Percentiles rank a stretch among this genome's conserved stretches.
Conservation (phyloP, 2,113 vertebrate genomes). For the Eulacestoma nigropectus region DNA sequence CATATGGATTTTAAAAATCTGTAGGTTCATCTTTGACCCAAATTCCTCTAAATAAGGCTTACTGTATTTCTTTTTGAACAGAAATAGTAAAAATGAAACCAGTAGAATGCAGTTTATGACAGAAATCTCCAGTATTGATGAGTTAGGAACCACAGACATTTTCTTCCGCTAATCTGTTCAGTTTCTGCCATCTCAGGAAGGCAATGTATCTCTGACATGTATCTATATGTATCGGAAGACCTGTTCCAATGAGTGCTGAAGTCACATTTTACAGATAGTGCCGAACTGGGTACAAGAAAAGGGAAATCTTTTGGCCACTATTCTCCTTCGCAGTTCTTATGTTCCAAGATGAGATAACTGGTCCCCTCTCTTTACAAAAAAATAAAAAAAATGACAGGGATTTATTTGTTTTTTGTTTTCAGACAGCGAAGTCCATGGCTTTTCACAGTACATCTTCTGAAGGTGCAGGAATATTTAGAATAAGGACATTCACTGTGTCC, state of each 20-base stretch:
- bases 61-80: background rate
- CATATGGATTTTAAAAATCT: background rate
- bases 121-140: background rate
- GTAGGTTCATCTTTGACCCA: background rate
- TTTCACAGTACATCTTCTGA: background rate
- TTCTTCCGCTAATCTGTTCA: background rate
- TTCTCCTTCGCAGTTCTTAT: background rate
- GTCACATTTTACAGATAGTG: background rate
- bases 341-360: background rate
- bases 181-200: background rate
- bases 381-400: background rate
- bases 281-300: background rate
- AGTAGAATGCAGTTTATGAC: background rate
- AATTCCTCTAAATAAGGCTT: background rate
- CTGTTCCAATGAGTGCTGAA: background rate
- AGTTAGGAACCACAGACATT: background rate
- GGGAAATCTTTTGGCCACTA: background rate
- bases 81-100: background rate
- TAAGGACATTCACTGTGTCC: background rate
- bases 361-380: background rate
- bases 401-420: background rate
- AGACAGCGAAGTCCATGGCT: background rate
- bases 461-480: background rate
- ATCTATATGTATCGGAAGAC: background rate
- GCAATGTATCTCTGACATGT: background rate